Base-by-base conservation (phyloP, 2,888 invertebrate species). In the Autographa gamma region DNA sequence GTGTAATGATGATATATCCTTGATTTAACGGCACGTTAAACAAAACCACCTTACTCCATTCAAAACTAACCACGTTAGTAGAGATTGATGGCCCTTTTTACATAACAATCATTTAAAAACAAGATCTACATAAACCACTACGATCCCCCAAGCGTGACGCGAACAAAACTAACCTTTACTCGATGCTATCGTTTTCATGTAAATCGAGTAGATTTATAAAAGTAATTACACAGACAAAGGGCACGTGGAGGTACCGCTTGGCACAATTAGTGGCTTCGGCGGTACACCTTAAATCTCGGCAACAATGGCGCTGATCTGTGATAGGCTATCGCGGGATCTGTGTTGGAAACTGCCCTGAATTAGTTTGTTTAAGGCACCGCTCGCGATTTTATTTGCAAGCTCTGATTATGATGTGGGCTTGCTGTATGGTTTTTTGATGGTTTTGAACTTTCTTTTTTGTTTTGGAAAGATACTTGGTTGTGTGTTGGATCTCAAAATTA, bases 281-380 rank as follows among this genome's bases (percentile, higher is more conserved):
- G 83, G 85, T 83, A 74, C 82, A 60, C 75, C 84, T 80, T 88
- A 90, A 89, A 90, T 91, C 90, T 86, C 80, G 77, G 77, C 85
- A 92, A 93, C 93, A 93, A 93, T 94, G 89, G 91, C 77, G 78
- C 84, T 81, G 95, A 95, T 95, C 86, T 77, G 59, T 86, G 93
- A 93, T 93, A 92, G 58, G 74, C 75, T 93, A 93, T 93, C 93
- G 85, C 72, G 66, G 71, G 82, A 94, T 94, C 93, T 82, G 91
- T 89, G 90, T 88, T 89, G 81, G 79, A 73, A 79, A 85, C 77
- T 90, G 91, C 88, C 89, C 90, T 89, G 91, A 91, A 92, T 93
- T 91, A 90, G 91, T 91, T 92, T 90, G 90, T 90, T 91, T 92
- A 89, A 77, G 79, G 80, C 72, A 52, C 60, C 56, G 77, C 63